phyloP scores from a whole-genome alignment of 2,797 vertebrate species.

The Anolis apletophallus region DNA sequence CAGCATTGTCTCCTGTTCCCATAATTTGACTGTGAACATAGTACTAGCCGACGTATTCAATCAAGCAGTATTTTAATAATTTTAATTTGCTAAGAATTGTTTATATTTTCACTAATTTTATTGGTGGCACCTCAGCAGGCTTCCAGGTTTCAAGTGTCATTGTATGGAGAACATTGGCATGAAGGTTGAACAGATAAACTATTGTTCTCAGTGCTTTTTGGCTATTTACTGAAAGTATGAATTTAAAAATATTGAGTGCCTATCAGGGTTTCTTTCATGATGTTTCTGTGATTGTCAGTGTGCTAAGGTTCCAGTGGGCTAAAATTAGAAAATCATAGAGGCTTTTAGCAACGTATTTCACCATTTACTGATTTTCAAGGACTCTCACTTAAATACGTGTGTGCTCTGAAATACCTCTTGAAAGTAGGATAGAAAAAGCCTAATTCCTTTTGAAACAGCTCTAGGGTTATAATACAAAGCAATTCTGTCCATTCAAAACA shows the following conservation, averaged over 20 bases:
- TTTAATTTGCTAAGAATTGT: slow-evolving; percentile 55
- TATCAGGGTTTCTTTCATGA: neutral
- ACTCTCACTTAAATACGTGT: slow-evolving; percentile 70
- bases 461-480: slow-evolving; percentile 38
- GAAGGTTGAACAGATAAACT: slow-evolving; percentile 49
- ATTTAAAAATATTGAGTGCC: neutral
- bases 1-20: too few species aligned
- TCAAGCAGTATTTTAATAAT: slow-evolving; percentile 28
- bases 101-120: slow-evolving; percentile 43
- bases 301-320: slow-evolving; percentile 51
- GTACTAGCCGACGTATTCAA: slow-evolving; percentile 51
- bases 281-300: slow-evolving; percentile 35
- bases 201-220: slow-evolving; percentile 31
- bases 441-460: slow-evolving; percentile 62
- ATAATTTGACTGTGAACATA: neutral
- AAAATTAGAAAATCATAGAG: slow-evolving; percentile 62
- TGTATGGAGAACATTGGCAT: slow-evolving; percentile 39
- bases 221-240: slow-evolving; percentile 31
- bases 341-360: slow-evolving; percentile 66
- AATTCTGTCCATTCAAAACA: slow-evolving; percentile 1
- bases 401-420: slow-evolving; percentile 72
- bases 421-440: slow-evolving; percentile 72
- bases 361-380: slow-evolving; percentile 71
- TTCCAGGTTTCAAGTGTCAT: slow-evolving; percentile 53
- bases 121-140: slow-evolving; percentile 43